Evolutionary conservation across 2,888 invertebrate species (phyloP).

Genomic region (Anagyrus pseudococci): DNA sequence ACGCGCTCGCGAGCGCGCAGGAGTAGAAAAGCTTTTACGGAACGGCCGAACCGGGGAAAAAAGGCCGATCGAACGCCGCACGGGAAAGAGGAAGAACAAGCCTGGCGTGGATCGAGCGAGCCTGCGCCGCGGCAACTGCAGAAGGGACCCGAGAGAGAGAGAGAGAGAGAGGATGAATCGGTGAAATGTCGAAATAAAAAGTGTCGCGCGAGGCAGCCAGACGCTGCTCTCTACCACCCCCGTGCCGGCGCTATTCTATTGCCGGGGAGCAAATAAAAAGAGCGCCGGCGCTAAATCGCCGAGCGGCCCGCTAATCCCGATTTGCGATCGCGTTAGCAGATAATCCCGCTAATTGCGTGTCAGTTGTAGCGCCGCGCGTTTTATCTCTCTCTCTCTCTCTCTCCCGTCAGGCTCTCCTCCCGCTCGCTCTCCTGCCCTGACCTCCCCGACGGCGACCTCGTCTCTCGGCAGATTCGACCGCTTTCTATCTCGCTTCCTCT

Average conservation of each 20-base stretch:
- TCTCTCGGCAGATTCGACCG: slow-evolving; percentile 14
- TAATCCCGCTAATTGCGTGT: slow-evolving; percentile 47
- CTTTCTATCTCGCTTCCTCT: not conserved
- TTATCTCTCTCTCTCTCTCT: slow-evolving; percentile 47
- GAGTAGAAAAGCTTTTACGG: not conserved
- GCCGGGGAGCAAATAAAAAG: slow-evolving; percentile 10
- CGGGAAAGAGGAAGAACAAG: too few species aligned
- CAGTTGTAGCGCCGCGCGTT: slow-evolving; percentile 46
- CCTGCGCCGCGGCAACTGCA: too few species aligned
- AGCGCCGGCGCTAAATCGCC: slow-evolving; percentile 35
- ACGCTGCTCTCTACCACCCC: too few species aligned
- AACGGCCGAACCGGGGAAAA: too few species aligned
- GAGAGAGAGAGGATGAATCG: slow-evolving; percentile 26
- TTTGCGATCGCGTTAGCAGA: slow-evolving; percentile 38
- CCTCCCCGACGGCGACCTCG: too few species aligned
- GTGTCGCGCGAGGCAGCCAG: not conserved
- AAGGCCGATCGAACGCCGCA: too few species aligned
- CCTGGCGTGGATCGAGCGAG: too few species aligned
- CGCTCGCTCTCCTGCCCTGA: too few species aligned
- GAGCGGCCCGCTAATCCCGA: slow-evolving; percentile 29
- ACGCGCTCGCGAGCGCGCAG: not conserved
- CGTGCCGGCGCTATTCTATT: too few species aligned
- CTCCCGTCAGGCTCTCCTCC: too few species aligned
- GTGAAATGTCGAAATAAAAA: slow-evolving; percentile 12
- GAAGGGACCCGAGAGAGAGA: slow-evolving; percentile 29